phyloP scores from a whole-genome alignment of 2,888 invertebrate species.

The Caenorhabditis panamensis region DNA sequence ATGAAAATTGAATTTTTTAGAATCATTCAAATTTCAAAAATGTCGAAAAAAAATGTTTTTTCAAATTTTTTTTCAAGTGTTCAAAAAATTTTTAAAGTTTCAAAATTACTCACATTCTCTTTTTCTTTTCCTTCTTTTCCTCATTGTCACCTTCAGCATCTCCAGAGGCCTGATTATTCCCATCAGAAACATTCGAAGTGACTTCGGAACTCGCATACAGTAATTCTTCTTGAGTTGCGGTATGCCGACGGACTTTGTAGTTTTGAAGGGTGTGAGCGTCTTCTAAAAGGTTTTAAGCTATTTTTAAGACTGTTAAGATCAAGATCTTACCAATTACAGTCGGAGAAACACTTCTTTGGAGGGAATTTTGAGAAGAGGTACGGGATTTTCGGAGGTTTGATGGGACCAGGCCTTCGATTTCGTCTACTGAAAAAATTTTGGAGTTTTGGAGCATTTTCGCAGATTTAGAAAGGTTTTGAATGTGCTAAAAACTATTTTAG shows the following conservation, averaged over 20 bases:
- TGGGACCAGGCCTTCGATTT: slow-evolving; percentile 53
- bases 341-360: slow-evolving; percentile 60
- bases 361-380: slow-evolving; percentile 57
- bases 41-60: slow-evolving; percentile 8
- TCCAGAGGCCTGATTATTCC: too few species aligned
- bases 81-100: neutral
- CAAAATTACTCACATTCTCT: slow-evolving; percentile 46
- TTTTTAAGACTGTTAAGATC: too few species aligned
- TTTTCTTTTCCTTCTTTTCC: slow-evolving; percentile 48
- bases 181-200: slow-evolving; percentile 25
- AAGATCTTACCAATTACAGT: slow-evolving; percentile 46
- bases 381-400: slow-evolving; percentile 56
- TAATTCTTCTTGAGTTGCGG: slow-evolving; percentile 86
- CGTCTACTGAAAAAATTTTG: slow-evolving; percentile 66
- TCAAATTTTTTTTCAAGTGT: neutral
- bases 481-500: too few species aligned
- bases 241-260: slow-evolving; percentile 85
- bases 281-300: slow-evolving; percentile 32
- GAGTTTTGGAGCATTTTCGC: too few species aligned
- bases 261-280: slow-evolving; percentile 58
- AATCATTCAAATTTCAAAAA: neutral
- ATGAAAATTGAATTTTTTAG: neutral
- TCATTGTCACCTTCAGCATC: too few species aligned
- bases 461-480: too few species aligned
- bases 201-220: slow-evolving; percentile 82